Conservation (phyloP, 2,797 vertebrate genomes). For the Chlorospingus flavigularis region DNA sequence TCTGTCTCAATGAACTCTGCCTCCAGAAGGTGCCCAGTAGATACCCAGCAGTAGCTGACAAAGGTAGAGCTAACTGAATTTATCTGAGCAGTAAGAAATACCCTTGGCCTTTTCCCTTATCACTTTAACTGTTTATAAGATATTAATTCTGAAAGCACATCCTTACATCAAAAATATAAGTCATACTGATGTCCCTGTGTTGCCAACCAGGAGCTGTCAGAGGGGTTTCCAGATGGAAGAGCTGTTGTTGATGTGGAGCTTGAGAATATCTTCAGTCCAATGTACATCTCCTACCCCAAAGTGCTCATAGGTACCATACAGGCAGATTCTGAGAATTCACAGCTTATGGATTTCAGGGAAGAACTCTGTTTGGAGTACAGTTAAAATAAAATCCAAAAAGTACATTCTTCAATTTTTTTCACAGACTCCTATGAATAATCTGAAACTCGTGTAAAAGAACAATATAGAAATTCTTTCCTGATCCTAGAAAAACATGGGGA, state of each 20-base stretch:
- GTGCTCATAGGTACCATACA: not conserved
- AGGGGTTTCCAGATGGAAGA: not conserved
- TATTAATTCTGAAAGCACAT: not conserved
- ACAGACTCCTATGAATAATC: not conserved
- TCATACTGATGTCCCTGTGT: not conserved
- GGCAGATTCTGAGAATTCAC: not conserved
- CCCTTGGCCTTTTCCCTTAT: not conserved
- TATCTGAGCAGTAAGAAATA: not conserved
- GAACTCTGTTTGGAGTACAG: not conserved
- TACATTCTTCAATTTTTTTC: not conserved
- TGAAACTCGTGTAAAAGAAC: not conserved
- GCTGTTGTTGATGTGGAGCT: not conserved
- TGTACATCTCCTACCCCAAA: not conserved
- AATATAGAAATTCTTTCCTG: not conserved
- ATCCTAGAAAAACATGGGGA: not conserved
- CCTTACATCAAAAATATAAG: not conserved
- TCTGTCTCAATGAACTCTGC: not conserved
- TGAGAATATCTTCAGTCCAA: not conserved
- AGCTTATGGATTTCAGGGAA: not conserved
- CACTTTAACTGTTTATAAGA: not conserved
- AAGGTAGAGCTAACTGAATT: not conserved
- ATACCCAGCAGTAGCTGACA: not conserved
- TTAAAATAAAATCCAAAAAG: not conserved
- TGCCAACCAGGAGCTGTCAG: not conserved
- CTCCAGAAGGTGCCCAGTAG: not conserved